Evolutionary conservation across 2,888 invertebrate species (phyloP), one percentile per base, ranked within the genome.

Genomic region (Eupeodes latifasciatus): DNA sequence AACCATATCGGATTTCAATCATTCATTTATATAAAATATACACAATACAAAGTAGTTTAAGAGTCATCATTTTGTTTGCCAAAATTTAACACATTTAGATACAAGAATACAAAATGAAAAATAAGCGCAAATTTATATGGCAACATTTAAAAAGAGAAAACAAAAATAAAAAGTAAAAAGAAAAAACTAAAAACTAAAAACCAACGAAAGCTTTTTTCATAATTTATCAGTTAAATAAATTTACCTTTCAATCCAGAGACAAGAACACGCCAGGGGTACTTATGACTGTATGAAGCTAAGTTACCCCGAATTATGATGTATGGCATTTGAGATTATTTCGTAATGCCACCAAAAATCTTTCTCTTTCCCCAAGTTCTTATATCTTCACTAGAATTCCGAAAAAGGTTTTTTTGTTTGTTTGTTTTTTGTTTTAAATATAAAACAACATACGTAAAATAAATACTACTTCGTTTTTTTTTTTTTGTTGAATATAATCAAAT

Each of bases 221-320:
- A 71, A 69, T 77, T 74, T 82, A 77, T 77, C 83, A 27, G 16
- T 77, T 83, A 6, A 16, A 62, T 77, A 77, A 74, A 89, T 89
- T 92, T 96, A 96, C 96, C 96, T 96, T 97, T 97, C 92, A 97
- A 94, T 93, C 97, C 97, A 91, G 97, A 97, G 91, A 97, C 97
- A 93, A 97, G 95, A 91, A 97, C 97, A 94, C 97, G 95, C 97
- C 97, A 97, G 93, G 97, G 97, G 94, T 96, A 96, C 94, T 96
- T 96, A 94, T 97, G 96, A 94, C 96, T 96, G 94, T 97, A 97
- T 71, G 97, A 97, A 94, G 97, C 97, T 93, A 97, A 95, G 95
- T 97, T 97, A 94, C 97, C 97, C 94, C 97, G 96, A 92, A 97
- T 96, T 95, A 97, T 95, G 95, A 97, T 97, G 96, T 97, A 97